Evolutionary conservation across 2,888 invertebrate genomes (phyloP), one percentile per base, ranked within the genome.

Genomic region (Pachycephus smyrnensis): DNA sequence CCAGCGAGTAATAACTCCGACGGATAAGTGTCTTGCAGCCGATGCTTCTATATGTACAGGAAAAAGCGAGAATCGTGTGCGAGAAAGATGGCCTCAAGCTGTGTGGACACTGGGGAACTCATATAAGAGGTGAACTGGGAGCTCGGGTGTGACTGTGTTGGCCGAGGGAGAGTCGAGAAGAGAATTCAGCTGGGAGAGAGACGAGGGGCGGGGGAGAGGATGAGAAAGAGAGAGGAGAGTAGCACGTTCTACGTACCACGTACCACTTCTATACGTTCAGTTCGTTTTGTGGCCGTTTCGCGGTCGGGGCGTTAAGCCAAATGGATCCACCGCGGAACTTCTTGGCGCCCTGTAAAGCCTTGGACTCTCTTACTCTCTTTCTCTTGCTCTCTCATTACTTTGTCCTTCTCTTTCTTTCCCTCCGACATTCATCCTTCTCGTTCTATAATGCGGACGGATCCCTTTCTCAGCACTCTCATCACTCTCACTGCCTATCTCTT

Each of bases 1-100:
- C 89, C 88, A 85, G 81, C 86, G 86, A 88, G 88, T 88, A 89
- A 90, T 90, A 90, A 90, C 88, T 83, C 83, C 82, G 86, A 32
- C 73, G 76, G 76, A 76, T 79, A 79, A 79, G 76, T 79, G 76
- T 79, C 73, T 73, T 73, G 79, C 73, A 73, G 32, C 30, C 71
- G 71, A n/a, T 30, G 71, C 32, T n/a, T 40, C 40, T 40, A 40
- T 40, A 40, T 15, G 40, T 15, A 15, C 15, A 15, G 40, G 40
- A 40, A 40, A 40, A 40, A 40, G 40, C 40, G 4, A 40, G 40
- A 40, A 40, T 40, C 40, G 15, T 40, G 40, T 6, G 40, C 40
- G 40, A 40, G 15, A 40, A 40, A 40, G 40, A 40, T 40, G 40
- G 40, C 40, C 40, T 4, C 15, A 40, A 71, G 71, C n/a, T 30